Base-by-base conservation (phyloP, 2,888 invertebrate species). In the Drosophila pseudotalamancana region DNA sequence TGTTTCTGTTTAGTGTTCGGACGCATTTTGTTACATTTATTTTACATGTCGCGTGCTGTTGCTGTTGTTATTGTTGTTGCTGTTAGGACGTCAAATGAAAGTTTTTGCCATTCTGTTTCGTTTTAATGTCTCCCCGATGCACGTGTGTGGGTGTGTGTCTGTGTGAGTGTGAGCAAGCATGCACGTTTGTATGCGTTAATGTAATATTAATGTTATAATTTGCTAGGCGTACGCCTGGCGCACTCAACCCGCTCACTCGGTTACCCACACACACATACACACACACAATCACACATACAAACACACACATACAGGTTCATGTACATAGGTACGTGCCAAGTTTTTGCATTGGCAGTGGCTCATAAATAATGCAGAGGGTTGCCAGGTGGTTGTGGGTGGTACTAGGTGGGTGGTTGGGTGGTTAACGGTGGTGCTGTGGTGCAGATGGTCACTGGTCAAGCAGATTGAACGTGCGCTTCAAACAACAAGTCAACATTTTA, bases 131-230 rank as follows among this genome's bases (percentile, higher is more conserved):
- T 87, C 83, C 88, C 83, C 59, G 57, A 70, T 67, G 73, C 73
- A 76, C 63, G 46, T 69, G 62, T 73, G 45, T 60, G 39, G 3
- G 49, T 18, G 14, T 40, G 57, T 23, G 25, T 61, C 48, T 48
- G 31, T 53, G 51, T 42, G 37, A 62, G 49, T 46, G 50, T 39
- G 32, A 51, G 51, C 54, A 40, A 45, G 49, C 42, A 35, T 66
- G 74, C 59, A 49, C 56, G 71, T 34, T 54, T 46, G 82, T 81
- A 72, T 80, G 75, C 59, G 77, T 87, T 84, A 84, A 84, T 84
- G 88, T 82, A 84, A 84, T 86, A 84, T 84, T 84, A 84, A 84
- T 84, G 83, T 84, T 87, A 86, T 82, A 85, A 82, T 87, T 87
- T 87, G 70, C 87, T 81, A 84, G 77, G 68, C 77, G 59, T 64